Conservation (phyloP, 1,140 invertebrate species). For the Drosophila sturtevanti region DNA sequence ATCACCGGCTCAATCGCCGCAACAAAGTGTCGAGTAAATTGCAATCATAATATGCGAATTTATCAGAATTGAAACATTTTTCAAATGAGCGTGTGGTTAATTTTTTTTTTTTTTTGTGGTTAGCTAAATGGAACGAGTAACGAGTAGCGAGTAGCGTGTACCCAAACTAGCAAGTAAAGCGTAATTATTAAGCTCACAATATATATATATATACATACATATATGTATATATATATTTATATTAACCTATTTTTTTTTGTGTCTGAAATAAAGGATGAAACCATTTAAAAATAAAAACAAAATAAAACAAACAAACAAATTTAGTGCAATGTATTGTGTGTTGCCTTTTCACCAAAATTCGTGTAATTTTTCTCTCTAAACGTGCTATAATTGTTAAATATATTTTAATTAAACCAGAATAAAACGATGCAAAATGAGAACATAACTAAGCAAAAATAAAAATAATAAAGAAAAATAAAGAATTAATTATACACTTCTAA, state of each 20-base stretch:
- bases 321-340: slow-evolving; percentile 63
- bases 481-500: slow-evolving; percentile 76
- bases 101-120: slow-evolving; percentile 52
- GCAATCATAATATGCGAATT: slow-evolving; percentile 77
- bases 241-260: slow-evolving; percentile 7
- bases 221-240: background rate
- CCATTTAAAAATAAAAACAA: slow-evolving; percentile 8
- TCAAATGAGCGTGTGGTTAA: slow-evolving; percentile 16
- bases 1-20: slow-evolving; percentile 67
- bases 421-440: slow-evolving; percentile 51
- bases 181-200: background rate
- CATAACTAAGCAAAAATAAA: slow-evolving; percentile 59
- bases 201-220: slow-evolving; percentile 9
- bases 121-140: slow-evolving; percentile 57
- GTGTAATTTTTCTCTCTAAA: slow-evolving; percentile 53
- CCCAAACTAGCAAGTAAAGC: slow-evolving; percentile 6
- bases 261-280: background rate
- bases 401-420: slow-evolving; percentile 35
- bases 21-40: slow-evolving; percentile 62
- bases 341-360: slow-evolving; percentile 51
- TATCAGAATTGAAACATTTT: slow-evolving; percentile 75
- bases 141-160: background rate
- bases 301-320: slow-evolving; percentile 22
- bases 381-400: slow-evolving; percentile 79
- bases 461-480: too few relatives aligned